Evolutionary conservation across 2,113 vertebrate genomes (phyloP), one percentile per base, ranked within the genome.

Genomic region (Seriola dumerili): DNA sequence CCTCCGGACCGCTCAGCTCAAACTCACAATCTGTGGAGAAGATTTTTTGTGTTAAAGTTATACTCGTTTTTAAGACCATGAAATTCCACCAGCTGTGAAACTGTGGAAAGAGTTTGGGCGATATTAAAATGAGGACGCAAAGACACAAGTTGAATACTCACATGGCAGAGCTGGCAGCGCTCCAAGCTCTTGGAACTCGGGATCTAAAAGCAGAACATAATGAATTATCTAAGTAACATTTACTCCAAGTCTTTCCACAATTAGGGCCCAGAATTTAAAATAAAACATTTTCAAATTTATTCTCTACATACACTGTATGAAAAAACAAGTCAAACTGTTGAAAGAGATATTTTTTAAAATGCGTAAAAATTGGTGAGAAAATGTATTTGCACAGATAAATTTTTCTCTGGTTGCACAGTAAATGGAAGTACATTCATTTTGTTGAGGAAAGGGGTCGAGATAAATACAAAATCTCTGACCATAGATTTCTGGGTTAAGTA

Each of bases 1-100:
- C 98, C 94, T 99, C 98, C 0, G 98, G 95, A 71, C 98, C 97
- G 32, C 94, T 96, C 96, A 97, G 94, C 89, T 99, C 98, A 97
- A 99, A 99, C 82, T 99, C 98, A 96, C 98, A 99, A 85, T 85
- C 98, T 99, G 88, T 86, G 69, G 19, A 72, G 62, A 38, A 46
- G 2, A 73, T n/a, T n/a, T 69, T 69, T 65, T 23, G 9, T n/a
- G 1, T 61, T 46, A 46, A 29, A 21, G 59, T 14, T 21, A 50
- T 40, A 3, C 17, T 29, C 8, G 8, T 8, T 82, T 29, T 40
- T 38, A 19, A 66, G 8, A 42, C 13, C 8, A 23, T 58, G 4
- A 48, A 63, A 55, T 36, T 21, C 42, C 19, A 68, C 5, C 62
- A 8, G 17, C 5, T 38, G 32, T 61, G 7, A 57, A 58, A 25